These are phyloP conservation scores for Crax fasciolata DNA, from an alignment of 2,797 vertebrate species.

Conservation along the genomic window DNA sequence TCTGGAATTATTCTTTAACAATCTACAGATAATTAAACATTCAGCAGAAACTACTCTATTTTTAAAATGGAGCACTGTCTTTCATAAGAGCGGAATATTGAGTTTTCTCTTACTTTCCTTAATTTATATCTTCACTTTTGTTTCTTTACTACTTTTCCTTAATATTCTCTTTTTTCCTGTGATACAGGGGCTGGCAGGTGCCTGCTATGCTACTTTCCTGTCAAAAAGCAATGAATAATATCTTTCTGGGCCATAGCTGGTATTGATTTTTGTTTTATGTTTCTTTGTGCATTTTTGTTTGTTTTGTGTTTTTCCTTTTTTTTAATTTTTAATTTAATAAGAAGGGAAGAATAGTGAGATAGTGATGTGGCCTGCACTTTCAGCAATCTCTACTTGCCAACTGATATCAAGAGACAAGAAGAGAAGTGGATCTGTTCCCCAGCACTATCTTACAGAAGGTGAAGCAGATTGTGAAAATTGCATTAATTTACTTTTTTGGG, in stretches of 20 bases:
- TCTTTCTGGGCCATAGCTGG: neutral
- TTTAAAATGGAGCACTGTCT: constrained; percentile 58
- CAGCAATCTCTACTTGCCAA: neutral
- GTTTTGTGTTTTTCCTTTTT: neutral
- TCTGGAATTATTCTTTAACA: constrained; percentile 73
- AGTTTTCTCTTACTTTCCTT: constrained; percentile 54
- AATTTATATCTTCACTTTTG: neutral
- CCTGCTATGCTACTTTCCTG: neutral
- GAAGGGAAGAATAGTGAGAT: neutral
- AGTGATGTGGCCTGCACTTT: neutral
- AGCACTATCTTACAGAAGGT: neutral
- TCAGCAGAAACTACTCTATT: constrained; percentile 57
- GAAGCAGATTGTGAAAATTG: neutral
- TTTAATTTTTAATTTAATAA: neutral
- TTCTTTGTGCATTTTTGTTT: too few species aligned
- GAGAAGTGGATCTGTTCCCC: neutral
- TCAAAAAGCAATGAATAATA: neutral
- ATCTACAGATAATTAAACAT: constrained; percentile 78
- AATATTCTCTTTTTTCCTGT: neutral
- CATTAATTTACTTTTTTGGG: neutral
- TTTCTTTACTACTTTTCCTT: neutral
- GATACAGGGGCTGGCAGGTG: neutral
- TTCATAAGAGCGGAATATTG: constrained; percentile 65
- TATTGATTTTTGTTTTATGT: neutral
- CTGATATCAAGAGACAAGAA: neutral